A percentile compares a stretch with the other conserved stretches of the same genome.
phyloP scores from a whole-genome alignment of 2,113 vertebrate species.

The Channa argus region DNA sequence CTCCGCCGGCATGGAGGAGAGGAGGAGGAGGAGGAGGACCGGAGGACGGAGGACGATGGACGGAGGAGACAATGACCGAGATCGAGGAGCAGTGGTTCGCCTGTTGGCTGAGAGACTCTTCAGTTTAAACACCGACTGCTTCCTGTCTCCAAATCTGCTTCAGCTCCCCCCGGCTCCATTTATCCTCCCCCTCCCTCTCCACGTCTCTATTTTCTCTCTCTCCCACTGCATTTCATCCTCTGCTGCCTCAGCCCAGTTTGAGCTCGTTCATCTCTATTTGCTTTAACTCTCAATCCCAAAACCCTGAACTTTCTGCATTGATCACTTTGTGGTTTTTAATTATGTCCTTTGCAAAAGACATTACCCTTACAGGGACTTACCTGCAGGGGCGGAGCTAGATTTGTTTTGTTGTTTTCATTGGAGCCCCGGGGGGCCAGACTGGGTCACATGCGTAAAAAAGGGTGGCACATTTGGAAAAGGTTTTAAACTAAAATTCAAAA shows the following conservation, averaged over 20 bases:
- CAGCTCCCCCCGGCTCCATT: conserved; percentile 29
- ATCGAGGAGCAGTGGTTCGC: conserved; percentile 10
- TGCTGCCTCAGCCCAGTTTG: too few relatives aligned
- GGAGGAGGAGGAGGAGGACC: not conserved
- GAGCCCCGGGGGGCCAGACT: too few relatives aligned
- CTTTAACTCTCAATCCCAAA: not conserved
- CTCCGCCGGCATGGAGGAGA: conserved; percentile 66
- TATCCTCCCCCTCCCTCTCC: conserved; percentile 10
- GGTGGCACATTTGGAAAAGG: too few relatives aligned
- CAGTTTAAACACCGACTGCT: conserved; percentile 41
- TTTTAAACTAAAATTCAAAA: too few relatives aligned
- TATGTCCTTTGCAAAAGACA: too few relatives aligned
- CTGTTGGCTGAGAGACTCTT: conserved; percentile 39
- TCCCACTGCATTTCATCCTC: not conserved
- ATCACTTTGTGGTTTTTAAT: too few relatives aligned
- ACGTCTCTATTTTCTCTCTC: not conserved
- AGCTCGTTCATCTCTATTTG: too few relatives aligned
- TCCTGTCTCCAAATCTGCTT: conserved; percentile 31
- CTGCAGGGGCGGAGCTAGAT: too few relatives aligned
- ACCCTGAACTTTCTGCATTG: not conserved
- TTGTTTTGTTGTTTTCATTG: too few relatives aligned
- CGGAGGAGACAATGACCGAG: not conserved
- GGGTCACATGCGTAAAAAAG: too few relatives aligned
- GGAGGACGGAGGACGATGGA: not conserved
- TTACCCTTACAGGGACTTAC: too few relatives aligned